Base-by-base conservation (phyloP, 1,140 invertebrate genomes). In the Ylistrum balloti region DNA sequence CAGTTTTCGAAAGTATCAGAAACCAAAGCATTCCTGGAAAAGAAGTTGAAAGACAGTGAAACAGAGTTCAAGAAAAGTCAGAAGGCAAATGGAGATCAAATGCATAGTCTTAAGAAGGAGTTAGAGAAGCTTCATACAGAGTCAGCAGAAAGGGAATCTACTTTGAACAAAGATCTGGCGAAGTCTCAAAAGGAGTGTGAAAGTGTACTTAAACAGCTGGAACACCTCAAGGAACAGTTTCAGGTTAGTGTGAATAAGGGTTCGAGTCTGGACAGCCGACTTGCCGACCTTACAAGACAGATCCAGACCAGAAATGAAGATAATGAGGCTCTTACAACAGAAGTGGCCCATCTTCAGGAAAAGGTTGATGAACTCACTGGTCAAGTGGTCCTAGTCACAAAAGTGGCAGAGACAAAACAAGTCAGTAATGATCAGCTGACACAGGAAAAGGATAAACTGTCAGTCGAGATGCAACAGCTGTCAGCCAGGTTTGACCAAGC, bases 321-420 rank as follows among this genome's bases (percentile, higher is more conserved):
- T n/a, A 91, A 91, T 32, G 48, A 85, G 86, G 48, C 22, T 13
- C 45, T 33, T 74, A 88, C 88, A 22, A 74, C 22, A 85, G 88
- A 88, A 35, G 88, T 88, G 48, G 33, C 33, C 22, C 45, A 34
- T 74, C 17, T 74, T 28, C 56, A 90, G 17, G 88, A 86, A 34
- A 88, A 90, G 35, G 41, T 88, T 35, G 87, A 91, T 41, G 74
- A 88, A 33, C 34, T 91, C 32, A 91, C 28, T 86, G 91, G 91
- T 28, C 89, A 92, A 41, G 45, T 90, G 33, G 89, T 33, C 0
- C 45, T 92, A 32, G 85, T 92, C 20, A 92, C 90, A 38, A 92
- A 92, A 74, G 89, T 92, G 13, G 89, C 88, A 0, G 91, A 92
- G 86, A 88, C 85, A 13, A 92, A 92, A 48, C 91, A 92, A 48